Evolutionary conservation across 1,140 invertebrate species (phyloP).

Genomic region (Anadara kagoshimensis): DNA sequence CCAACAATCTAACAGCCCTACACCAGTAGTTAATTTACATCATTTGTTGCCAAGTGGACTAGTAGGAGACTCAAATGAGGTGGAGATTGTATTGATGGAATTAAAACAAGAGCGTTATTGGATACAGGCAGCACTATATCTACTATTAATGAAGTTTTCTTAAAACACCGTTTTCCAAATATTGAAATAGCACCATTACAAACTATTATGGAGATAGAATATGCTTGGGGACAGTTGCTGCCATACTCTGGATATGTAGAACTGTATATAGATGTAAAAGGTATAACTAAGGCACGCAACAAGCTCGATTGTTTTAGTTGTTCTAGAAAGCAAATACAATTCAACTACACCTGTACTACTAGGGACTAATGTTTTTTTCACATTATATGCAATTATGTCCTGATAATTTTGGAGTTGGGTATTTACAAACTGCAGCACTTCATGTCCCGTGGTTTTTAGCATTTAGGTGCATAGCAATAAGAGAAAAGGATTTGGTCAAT

Average conservation of each 20-base stretch:
- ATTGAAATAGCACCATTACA: too few relatives aligned
- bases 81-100: background rate
- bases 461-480: slow-evolving; percentile 7
- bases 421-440: too few relatives aligned
- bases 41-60: too few relatives aligned
- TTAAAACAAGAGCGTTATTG: background rate
- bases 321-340: slow-evolving; percentile 24
- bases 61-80: slow-evolving; percentile 3
- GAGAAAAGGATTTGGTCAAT: slow-evolving; percentile 17
- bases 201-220: slow-evolving; percentile 11
- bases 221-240: slow-evolving; percentile 18
- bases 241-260: slow-evolving; percentile 22
- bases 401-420: too few relatives aligned
- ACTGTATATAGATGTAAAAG: background rate
- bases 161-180: background rate
- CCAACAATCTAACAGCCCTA: too few relatives aligned
- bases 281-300: background rate
- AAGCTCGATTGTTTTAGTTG: background rate
- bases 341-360: slow-evolving; percentile 5
- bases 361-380: slow-evolving; percentile 3
- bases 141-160: slow-evolving; percentile 9
- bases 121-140: slow-evolving; percentile 17
- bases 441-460: slow-evolving; percentile 18
- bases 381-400: too few relatives aligned
- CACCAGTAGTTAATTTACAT: too few relatives aligned